Evolutionary conservation across 2,888 invertebrate genomes (phyloP).

Genomic region (Cyaniris semiargus): DNA sequence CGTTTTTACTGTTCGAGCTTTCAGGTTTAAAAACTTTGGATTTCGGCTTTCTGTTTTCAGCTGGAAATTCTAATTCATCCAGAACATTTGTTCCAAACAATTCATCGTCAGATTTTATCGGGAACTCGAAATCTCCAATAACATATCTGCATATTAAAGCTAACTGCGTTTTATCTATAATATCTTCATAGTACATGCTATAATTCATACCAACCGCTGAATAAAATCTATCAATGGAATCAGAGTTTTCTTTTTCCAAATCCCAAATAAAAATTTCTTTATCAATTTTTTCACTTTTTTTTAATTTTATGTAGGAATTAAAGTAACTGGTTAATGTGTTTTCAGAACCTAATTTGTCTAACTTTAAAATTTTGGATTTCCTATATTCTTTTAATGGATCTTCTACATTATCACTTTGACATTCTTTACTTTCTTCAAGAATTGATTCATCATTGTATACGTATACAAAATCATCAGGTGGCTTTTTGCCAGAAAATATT

Average conservation of each 20-base stretch:
- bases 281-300: constrained; percentile 64
- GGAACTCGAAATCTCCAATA: constrained; percentile 64
- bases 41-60: constrained; percentile 63
- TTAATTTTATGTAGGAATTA: constrained; percentile 78
- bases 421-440: constrained; percentile 64
- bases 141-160: constrained; percentile 73
- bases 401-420: constrained; percentile 61
- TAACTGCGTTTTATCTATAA: constrained; percentile 78
- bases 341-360: constrained; percentile 30
- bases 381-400: constrained; percentile 62
- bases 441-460: constrained; percentile 66
- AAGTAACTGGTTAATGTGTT: constrained; percentile 77
- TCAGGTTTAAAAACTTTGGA: constrained; percentile 66
- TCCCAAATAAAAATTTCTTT: constrained; percentile 69
- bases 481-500: constrained; percentile 74
- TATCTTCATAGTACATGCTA: constrained; percentile 78
- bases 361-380: constrained; percentile 72
- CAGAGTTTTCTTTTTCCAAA: constrained; percentile 65
- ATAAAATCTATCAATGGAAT: constrained; percentile 81
- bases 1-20: constrained; percentile 51
- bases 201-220: constrained; percentile 79
- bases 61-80: constrained; percentile 60
- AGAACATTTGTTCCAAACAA: constrained; percentile 69
- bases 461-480: constrained; percentile 64
- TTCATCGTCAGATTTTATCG: constrained; percentile 56